Percentiles rank a stretch among this genome's conserved stretches.
These are phyloP conservation scores for Andrena flavipes DNA, from an alignment of 2,888 invertebrate species.

Conservation along the genomic window DNA sequence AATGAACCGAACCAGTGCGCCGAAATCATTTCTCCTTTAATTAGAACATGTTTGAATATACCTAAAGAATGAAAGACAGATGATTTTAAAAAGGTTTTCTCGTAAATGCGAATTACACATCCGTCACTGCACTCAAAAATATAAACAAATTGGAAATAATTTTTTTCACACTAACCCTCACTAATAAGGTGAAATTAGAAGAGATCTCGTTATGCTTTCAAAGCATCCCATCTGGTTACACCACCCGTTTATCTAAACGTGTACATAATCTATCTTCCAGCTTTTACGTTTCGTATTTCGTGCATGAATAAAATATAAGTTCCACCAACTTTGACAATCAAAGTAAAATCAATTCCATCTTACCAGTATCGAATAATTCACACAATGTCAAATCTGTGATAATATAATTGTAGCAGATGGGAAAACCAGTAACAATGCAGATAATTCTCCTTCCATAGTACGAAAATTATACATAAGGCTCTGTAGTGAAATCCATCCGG, in stretches of 20 bases:
- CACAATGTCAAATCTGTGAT: not conserved
- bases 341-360: not conserved
- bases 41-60: too few relatives aligned
- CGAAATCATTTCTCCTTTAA: too few relatives aligned
- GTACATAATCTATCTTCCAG: too few relatives aligned
- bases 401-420: not conserved
- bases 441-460: not conserved
- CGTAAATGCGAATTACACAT: not conserved
- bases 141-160: not conserved
- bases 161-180: not conserved
- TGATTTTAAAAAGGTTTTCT: too few relatives aligned
- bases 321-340: not conserved
- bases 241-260: too few relatives aligned
- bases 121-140: not conserved
- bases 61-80: too few relatives aligned
- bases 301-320: not conserved
- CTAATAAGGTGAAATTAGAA: too few relatives aligned
- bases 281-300: not conserved
- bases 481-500: conserved; percentile 8
- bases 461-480: conserved; percentile 9
- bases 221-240: too few relatives aligned
- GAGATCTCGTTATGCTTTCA: too few relatives aligned
- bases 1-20: too few relatives aligned
- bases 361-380: not conserved
- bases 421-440: not conserved